Percentiles rank a stretch among this genome's conserved stretches.
Conservation (phyloP, 2,888 invertebrate species). For the Trichacis sp. region DNA sequence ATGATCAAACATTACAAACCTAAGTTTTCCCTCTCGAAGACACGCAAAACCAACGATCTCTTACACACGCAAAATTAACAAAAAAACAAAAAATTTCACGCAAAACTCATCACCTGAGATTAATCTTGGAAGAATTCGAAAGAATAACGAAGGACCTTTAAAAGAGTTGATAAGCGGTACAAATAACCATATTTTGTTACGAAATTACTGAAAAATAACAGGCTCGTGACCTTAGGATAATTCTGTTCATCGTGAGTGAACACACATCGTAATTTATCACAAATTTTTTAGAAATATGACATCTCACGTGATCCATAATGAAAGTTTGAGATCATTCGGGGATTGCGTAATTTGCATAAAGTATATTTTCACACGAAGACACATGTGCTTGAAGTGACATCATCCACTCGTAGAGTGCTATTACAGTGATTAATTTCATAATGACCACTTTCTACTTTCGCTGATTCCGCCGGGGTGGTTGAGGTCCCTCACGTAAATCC, state of each 20-base stretch:
- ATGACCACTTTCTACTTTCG: slow-evolving; percentile 60
- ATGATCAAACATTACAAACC: not conserved
- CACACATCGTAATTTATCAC: too few species aligned
- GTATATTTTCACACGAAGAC: not conserved
- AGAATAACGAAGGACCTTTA: too few species aligned
- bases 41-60: too few species aligned
- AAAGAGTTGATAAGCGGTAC: too few species aligned
- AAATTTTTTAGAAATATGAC: not conserved
- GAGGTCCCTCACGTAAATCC: not conserved
- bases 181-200: too few species aligned
- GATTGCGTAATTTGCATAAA: not conserved
- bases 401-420: slow-evolving; percentile 45
- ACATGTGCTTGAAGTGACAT: slow-evolving; percentile 42
- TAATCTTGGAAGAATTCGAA: too few species aligned
- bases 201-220: too few species aligned
- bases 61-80: too few species aligned
- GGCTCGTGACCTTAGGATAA: too few species aligned
- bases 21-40: not conserved
- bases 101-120: too few species aligned
- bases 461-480: slow-evolving; percentile 32
- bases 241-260: too few species aligned
- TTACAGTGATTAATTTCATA: slow-evolving; percentile 57
- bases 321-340: not conserved
- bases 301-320: not conserved
- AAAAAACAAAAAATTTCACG: too few species aligned